Percentiles rank a stretch among this genome's conserved stretches.
These are phyloP conservation scores for Parus major DNA, from an alignment of 2,113 vertebrate species.

Conservation along the genomic window DNA sequence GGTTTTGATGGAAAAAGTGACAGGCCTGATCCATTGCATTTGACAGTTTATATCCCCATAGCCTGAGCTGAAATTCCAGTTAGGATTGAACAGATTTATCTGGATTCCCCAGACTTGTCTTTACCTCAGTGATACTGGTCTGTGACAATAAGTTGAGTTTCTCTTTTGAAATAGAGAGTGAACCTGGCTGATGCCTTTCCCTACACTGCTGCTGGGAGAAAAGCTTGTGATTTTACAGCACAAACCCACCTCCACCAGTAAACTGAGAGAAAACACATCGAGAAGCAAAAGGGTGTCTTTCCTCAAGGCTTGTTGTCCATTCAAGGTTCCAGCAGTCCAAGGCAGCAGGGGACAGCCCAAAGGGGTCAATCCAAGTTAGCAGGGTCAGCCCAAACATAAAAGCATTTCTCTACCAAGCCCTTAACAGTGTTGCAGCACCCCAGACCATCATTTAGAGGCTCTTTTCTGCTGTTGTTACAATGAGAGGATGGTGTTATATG, in stretches of 20 bases:
- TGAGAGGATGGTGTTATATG: background rate
- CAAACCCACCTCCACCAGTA: background rate
- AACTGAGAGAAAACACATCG: fast-evolving
- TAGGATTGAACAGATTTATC: constrained; percentile 42
- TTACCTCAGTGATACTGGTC: background rate
- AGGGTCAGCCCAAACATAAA: background rate
- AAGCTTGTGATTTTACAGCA: background rate
- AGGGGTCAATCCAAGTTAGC: background rate
- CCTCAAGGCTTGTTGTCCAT: background rate
- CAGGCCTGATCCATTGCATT: constrained; percentile 23
- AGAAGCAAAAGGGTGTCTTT: background rate
- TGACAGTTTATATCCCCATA: constrained; percentile 37
- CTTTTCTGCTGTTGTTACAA: background rate
- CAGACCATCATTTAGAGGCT: background rate
- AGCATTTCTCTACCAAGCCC: background rate
- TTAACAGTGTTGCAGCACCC: background rate
- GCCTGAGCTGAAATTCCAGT: constrained; percentile 45
- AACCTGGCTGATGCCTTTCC: background rate
- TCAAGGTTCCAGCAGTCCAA: fast-evolving
- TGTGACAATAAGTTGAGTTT: background rate
- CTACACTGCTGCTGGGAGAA: background rate
- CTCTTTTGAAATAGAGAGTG: background rate
- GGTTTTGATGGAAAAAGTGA: background rate
- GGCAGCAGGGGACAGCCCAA: background rate
- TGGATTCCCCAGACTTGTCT: background rate